A percentile compares a stretch with the other conserved stretches of the same genome.
phyloP scores from a whole-genome alignment of 2,113 vertebrate species.

The Colius striatus region DNA sequence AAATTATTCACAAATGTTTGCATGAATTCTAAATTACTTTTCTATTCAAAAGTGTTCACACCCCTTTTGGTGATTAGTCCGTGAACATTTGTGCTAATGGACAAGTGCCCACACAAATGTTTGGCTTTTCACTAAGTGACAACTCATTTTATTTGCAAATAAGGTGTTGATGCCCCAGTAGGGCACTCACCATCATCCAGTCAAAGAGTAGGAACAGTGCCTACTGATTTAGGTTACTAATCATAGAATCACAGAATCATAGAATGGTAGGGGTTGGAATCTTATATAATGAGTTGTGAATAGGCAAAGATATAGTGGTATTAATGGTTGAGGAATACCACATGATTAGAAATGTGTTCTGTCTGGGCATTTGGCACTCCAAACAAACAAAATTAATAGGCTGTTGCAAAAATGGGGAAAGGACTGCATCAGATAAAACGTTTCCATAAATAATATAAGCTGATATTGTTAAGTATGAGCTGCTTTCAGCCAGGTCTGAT shows the following conservation, averaged over 20 bases:
- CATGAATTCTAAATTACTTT: conserved; percentile 59
- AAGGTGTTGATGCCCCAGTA: conserved; percentile 38
- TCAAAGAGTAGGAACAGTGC: conserved; percentile 13
- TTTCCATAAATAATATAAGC: neutral
- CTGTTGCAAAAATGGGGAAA: neutral
- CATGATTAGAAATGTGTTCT: neutral
- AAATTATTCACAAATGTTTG: conserved; percentile 58
- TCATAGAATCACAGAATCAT: too few species aligned
- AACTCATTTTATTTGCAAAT: conserved; percentile 73
- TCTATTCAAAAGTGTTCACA: conserved; percentile 59
- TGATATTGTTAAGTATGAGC: neutral
- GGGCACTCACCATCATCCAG: conserved; percentile 24
- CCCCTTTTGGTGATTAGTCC: conserved; percentile 65
- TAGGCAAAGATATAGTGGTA: conserved; percentile 1
- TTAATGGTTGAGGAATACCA: neutral
- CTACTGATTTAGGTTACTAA: conserved; percentile 24
- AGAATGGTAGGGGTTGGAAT: too few species aligned
- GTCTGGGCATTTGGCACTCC: neutral
- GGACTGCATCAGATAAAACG: neutral
- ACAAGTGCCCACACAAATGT: conserved; percentile 69
- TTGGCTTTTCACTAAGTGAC: conserved; percentile 62
- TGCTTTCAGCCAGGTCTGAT: neutral
- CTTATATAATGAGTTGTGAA: conserved; percentile 29
- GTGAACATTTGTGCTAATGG: conserved; percentile 71
- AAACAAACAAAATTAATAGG: neutral